A percentile compares a stretch with the other conserved stretches of the same genome.
Evolutionary conservation across 2,113 vertebrate species (phyloP).

Genomic region (Geococcyx californianus): DNA sequence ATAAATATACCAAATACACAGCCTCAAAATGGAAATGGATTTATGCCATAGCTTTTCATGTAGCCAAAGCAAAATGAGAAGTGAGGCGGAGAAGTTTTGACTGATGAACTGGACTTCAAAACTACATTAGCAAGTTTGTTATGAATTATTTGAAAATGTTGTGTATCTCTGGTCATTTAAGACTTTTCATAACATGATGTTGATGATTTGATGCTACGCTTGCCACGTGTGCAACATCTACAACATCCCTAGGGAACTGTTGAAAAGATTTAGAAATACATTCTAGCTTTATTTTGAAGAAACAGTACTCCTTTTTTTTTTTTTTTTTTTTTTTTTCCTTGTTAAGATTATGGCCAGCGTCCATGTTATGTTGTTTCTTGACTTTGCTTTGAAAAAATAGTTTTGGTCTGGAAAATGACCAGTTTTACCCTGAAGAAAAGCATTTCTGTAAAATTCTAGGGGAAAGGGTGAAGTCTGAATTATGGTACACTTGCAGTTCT

Average conservation of each 20-base stretch:
- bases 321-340: not conserved
- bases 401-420: slow-evolving; percentile 38
- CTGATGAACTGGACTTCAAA: not conserved
- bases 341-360: not conserved
- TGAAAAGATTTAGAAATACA: not conserved
- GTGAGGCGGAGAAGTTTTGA: not conserved
- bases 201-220: not conserved
- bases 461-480: not conserved
- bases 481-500: not conserved
- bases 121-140: not conserved
- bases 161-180: not conserved
- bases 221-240: not conserved
- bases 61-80: not conserved
- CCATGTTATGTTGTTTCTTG: not conserved
- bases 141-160: not conserved
- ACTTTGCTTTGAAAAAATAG: slow-evolving; percentile 18
- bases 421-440: not conserved
- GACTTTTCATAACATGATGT: not conserved
- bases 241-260: not conserved
- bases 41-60: not conserved
- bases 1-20: slow-evolving; percentile 18
- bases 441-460: not conserved
- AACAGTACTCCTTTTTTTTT: not conserved
- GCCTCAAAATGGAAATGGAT: not conserved
- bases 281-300: not conserved